Evolutionary conservation across 1,140 invertebrate genomes (phyloP).

Genomic region (Antheraea pernyi): DNA sequence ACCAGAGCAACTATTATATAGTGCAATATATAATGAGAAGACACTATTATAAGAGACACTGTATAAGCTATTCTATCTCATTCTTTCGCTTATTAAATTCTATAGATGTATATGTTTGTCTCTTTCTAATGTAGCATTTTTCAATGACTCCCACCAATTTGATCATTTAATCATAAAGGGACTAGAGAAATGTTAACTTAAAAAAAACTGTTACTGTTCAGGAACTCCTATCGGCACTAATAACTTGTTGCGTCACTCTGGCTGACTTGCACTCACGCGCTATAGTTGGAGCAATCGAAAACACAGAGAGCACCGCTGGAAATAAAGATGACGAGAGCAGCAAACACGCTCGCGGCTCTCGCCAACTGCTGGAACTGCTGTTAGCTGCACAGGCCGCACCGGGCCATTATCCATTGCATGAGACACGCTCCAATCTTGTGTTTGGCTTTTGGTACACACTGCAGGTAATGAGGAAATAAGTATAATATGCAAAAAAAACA

Average conservation of each 20-base stretch:
- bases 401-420: slow-evolving; percentile 91
- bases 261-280: slow-evolving; percentile 60
- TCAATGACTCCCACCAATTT: no score
- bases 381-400: slow-evolving; percentile 88
- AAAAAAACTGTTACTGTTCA: slow-evolving; percentile 24
- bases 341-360: slow-evolving; percentile 36
- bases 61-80: no score
- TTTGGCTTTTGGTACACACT: slow-evolving; percentile 95
- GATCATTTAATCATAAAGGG: no score
- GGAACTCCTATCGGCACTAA: slow-evolving; percentile 68
- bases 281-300: slow-evolving; percentile 61
- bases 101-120: no score
- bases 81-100: no score
- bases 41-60: no score
- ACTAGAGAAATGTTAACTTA: no score
- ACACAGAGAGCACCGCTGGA: slow-evolving; percentile 28
- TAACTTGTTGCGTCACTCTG: slow-evolving; percentile 67
- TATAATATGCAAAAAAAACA: not conserved
- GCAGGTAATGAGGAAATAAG: slow-evolving; percentile 79
- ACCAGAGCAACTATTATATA: no score
- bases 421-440: slow-evolving; percentile 89
- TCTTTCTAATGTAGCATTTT: no score
- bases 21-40: no score
- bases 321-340: slow-evolving; percentile 12
- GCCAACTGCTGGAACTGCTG: slow-evolving; percentile 81